Base-by-base conservation (phyloP, 2,888 invertebrate genomes). In the Chorisops tibialis region DNA sequence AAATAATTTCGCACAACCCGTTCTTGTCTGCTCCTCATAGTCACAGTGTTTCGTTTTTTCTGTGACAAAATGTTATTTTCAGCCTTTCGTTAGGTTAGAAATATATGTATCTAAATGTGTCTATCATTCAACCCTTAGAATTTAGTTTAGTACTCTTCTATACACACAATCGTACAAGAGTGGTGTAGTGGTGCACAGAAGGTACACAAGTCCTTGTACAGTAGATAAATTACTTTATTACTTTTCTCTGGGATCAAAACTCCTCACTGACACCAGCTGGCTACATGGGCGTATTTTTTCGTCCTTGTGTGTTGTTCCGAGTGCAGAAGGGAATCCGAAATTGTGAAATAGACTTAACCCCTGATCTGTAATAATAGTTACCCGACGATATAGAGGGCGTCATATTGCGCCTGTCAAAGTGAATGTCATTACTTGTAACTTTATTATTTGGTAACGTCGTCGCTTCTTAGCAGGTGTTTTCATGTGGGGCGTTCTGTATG, bases 201-300 rank as follows among this genome's bases (percentile, higher is more conserved):
- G 52, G n/a, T 52, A 21, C n/a, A n/a, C 21, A 52, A 52, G 18
- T 52, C 38, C 52, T 21, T 56, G 24, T 50, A 49, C 48, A 49
- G 49, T 60, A 49, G 63, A 60, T 63, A 63, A 60, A 63, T 63
- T 63, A 63, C 63, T 63, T 60, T 60, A 63, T 63, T 63, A 60
- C 63, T 63, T 63, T 41, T 49, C 52, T 38, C 50, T 39, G 39
- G 60, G 54, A 47, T 60, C 59, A 51, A 38, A 38, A 48, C 38
- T 56, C 54, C 43, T 49, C 35, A 35, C 49, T 63, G 52, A 54
- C 60, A 63, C 54, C 60, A 60, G 63, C 39, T 54, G 59, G 60
- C 37, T 41, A 52, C 49, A 56, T 24, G 30, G 30, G 52, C 52
- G 52, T 52, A 52, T 52, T 52, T 52, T 35, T 38, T 21, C 21